These are phyloP conservation scores for Geopemphigus sp. DNA, from an alignment of 1,140 invertebrate species.

Conservation along the genomic window DNA sequence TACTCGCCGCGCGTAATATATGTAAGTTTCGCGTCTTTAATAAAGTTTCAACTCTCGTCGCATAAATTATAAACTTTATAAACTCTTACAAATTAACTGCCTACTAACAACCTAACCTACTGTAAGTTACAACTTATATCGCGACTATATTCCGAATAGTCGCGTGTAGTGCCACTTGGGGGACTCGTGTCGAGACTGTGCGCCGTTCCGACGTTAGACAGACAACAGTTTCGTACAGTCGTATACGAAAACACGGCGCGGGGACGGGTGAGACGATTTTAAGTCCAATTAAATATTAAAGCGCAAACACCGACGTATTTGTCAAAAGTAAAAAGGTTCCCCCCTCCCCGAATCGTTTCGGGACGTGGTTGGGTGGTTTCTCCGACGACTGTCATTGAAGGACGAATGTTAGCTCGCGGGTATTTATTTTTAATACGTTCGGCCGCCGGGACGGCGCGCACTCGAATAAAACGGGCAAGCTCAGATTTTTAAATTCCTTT, in stretches of 20 bases:
- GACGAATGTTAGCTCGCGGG: no score
- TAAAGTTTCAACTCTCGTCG: slow-evolving; percentile 25
- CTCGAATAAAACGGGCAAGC: no score
- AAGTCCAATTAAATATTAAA: slow-evolving; percentile 9
- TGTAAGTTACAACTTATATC: slow-evolving; percentile 12
- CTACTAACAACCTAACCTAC: slow-evolving; percentile 10
- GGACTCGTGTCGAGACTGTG: neutral
- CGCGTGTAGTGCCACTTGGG: neutral
- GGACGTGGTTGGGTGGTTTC: neutral
- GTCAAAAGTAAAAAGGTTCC: neutral
- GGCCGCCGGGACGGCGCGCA: no score
- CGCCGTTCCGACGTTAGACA: neutral
- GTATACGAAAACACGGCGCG: neutral
- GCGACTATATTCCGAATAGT: neutral
- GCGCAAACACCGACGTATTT: neutral
- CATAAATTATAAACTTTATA: slow-evolving; percentile 35
- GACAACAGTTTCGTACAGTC: neutral
- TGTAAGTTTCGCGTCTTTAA: slow-evolving; percentile 14
- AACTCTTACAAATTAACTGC: slow-evolving; percentile 30
- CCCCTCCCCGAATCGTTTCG: neutral
- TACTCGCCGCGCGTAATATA: neutral
- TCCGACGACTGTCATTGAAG: neutral
- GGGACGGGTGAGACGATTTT: neutral
- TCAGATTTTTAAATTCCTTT: no score
- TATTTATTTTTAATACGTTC: no score